Evolutionary conservation across 1,140 invertebrate genomes (phyloP).

Genomic region (Bactericera cockerelli): DNA sequence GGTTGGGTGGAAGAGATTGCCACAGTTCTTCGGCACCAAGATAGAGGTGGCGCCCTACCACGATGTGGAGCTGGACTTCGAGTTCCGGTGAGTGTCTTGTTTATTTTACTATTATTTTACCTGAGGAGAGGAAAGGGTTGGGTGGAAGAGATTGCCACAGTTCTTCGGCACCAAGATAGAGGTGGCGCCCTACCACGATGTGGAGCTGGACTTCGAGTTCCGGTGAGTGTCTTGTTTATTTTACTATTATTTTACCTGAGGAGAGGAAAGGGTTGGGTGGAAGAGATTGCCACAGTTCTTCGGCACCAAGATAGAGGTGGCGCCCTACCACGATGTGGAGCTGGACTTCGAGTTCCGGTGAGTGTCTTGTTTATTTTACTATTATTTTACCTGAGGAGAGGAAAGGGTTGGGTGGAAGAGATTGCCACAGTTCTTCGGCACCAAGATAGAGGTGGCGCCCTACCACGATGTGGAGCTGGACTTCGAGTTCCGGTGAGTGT

Average conservation of each 20-base stretch:
- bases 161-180: conserved; percentile 94
- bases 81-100: conserved; percentile 41
- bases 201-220: conserved; percentile 74
- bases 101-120: no score
- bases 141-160: no score
- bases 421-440: conserved; percentile 92
- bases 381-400: no score
- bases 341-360: conserved; percentile 67
- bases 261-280: no score
- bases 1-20: no score
- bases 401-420: no score
- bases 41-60: conserved; percentile 81
- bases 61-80: conserved; percentile 65
- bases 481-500: conserved; percentile 54
- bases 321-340: conserved; percentile 70
- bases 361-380: no score
- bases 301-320: conserved; percentile 85
- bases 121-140: no score
- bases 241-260: no score
- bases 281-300: no score
- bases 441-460: conserved; percentile 79
- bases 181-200: conserved; percentile 74
- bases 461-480: conserved; percentile 79
- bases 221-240: no score
- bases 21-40: conserved; percentile 87